Evolutionary conservation across 35 echinoderm and acorn worm species (phyloP), one percentile per base, ranked within the genome.

Genomic region (Lytechinus pictus): DNA sequence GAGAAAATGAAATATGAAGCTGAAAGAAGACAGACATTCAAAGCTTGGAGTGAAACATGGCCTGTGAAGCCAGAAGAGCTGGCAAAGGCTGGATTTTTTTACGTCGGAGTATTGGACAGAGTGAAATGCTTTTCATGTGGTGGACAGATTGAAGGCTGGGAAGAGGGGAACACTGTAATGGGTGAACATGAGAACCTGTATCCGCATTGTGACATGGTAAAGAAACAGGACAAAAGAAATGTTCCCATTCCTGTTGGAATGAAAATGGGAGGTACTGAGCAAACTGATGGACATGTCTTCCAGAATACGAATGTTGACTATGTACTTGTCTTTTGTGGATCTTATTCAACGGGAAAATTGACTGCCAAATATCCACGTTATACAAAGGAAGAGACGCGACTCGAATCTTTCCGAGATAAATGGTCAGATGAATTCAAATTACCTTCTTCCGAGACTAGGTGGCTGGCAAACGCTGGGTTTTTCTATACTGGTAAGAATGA

Each of bases 41-140:
- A 58, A 61, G 94, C 79, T 13, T 99, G 97, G 97, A 96, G 97
- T 53, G 27, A 95, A 52, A 54, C 55, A 87, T 86, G 94, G 9
- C 98, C 98, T 52, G 91, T 99, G 3, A 86, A 94, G 29, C 66
- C 98, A 60, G 33, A 16, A 61, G 54, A 87, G 14, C 94, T 99
- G 13, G 98, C 98, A 24, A 95, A 95, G 94, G 98, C 98, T 54
- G 98, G 98, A 10, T 98, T 99, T 72, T 97, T 94, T 71, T 99
- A 97, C 89, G 86, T 94, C 57, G 98, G 98, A 27, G 54, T 56
- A 11, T 92, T 94, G 12, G 98, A 99, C 71, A 97, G 86, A 54
- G 98, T 99, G 1, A 54, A 99, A 86, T 99, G 98, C 90, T 99
- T 98, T 94, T 89, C 94, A 14, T 99, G 98, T 86, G 61, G 94